Percentiles rank a stretch among this genome's conserved stretches.
phyloP scores from a whole-genome alignment of 2,888 invertebrate genomes.

The Caenorhabditis angaria region DNA sequence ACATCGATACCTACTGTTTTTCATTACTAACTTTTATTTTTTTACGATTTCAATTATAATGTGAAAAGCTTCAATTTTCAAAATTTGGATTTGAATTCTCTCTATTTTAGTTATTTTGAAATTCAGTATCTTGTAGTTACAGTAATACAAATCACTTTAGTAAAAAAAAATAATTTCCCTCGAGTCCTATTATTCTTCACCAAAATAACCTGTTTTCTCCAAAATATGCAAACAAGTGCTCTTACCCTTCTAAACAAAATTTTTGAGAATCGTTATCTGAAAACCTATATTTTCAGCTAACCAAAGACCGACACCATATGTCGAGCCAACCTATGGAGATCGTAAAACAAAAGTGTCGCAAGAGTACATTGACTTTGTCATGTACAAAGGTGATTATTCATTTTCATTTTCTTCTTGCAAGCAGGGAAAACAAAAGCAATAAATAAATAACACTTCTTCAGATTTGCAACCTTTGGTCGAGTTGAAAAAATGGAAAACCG shows the following conservation, averaged over 20 bases:
- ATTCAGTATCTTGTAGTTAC: background rate
- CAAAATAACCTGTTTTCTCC: background rate
- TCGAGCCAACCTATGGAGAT: background rate
- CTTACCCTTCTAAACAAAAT: background rate
- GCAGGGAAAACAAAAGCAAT: no score
- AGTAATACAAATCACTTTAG: background rate
- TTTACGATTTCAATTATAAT: no score
- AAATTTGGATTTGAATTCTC: no score
- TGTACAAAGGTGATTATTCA: background rate
- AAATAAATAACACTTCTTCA: background rate
- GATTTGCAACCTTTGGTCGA: slow-evolving; percentile 9
- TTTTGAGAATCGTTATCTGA: no score
- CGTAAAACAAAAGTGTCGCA: background rate
- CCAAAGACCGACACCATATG: background rate
- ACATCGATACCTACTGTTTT: no score
- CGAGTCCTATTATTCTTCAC: background rate
- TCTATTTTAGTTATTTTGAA: background rate
- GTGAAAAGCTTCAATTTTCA: no score
- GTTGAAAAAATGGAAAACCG: background rate
- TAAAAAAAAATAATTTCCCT: background rate
- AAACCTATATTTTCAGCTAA: background rate
- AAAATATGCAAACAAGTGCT: background rate
- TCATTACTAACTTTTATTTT: no score
- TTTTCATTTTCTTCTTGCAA: background rate
- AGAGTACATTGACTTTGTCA: slow-evolving; percentile 7